A percentile compares a stretch with the other conserved stretches of the same genome.
These are phyloP conservation scores for Myotis daubentonii DNA, from an alignment of 2,797 vertebrate species.

Conservation along the genomic window DNA sequence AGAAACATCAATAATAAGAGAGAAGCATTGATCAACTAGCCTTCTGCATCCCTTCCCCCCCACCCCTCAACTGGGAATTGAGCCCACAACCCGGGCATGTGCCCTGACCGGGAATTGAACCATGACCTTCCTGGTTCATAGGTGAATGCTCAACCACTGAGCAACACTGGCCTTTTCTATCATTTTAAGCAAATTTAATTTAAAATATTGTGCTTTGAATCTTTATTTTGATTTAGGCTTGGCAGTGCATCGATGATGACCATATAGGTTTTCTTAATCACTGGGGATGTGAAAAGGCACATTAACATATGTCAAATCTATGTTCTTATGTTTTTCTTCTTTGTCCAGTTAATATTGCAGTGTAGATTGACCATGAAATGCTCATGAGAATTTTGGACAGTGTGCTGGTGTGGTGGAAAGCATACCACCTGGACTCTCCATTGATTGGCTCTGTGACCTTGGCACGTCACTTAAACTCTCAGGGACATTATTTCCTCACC, in stretches of 20 bases:
- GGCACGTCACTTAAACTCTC: neutral
- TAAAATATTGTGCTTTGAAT: constrained; percentile 50
- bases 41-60: too few species aligned
- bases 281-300: neutral
- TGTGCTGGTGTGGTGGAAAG: neutral
- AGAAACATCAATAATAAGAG: too few species aligned
- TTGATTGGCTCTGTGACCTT: constrained; percentile 10
- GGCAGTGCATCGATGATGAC: neutral
- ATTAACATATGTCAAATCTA: neutral
- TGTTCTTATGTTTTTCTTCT: neutral
- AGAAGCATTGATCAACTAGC: too few species aligned
- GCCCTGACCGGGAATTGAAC: too few species aligned
- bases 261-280: neutral
- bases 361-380: neutral
- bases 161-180: neutral
- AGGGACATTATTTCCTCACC: neutral
- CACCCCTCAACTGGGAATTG: too few species aligned
- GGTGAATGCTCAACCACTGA: too few species aligned
- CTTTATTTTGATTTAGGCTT: constrained; percentile 10
- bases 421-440: neutral
- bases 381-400: neutral
- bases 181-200: constrained; percentile 49
- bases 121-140: too few species aligned
- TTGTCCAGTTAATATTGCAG: neutral
- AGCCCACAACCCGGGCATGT: too few species aligned